Evolutionary conservation across 2,888 invertebrate genomes (phyloP).

Genomic region (Microplitis manilae): DNA sequence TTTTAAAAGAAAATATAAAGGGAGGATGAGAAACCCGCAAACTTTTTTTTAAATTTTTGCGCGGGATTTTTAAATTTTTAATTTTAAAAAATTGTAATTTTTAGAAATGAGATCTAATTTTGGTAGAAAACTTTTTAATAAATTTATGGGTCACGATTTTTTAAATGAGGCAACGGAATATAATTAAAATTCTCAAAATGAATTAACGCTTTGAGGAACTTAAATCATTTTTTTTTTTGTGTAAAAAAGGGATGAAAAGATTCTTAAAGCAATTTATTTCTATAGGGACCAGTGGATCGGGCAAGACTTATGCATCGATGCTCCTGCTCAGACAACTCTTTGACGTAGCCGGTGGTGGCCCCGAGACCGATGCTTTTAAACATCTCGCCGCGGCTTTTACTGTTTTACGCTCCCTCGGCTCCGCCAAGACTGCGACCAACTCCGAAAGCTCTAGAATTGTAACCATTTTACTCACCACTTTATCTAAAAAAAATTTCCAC

Average conservation of each 20-base stretch:
- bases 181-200: too few relatives aligned
- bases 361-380: constrained; percentile 96
- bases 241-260: constrained; percentile 21
- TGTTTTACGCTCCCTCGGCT: constrained; percentile 91
- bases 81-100: too few relatives aligned
- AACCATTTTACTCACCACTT: constrained; percentile 19
- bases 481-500: not conserved
- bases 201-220: too few relatives aligned
- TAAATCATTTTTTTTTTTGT: too few relatives aligned
- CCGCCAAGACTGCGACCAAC: constrained; percentile 91
- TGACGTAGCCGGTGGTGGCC: constrained; percentile 94
- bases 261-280: constrained; percentile 25
- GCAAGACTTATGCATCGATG: constrained; percentile 95
- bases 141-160: too few relatives aligned
- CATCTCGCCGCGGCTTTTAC: constrained; percentile 96
- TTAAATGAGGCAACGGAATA: too few relatives aligned
- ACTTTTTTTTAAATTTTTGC: too few relatives aligned
- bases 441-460: constrained; percentile 95
- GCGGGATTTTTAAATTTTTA: too few relatives aligned
- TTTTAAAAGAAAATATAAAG: too few relatives aligned
- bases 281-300: constrained; percentile 91
- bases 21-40: too few relatives aligned
- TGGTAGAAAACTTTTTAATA: too few relatives aligned
- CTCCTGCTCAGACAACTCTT: constrained; percentile 90
- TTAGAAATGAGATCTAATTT: too few relatives aligned